phyloP scores from a whole-genome alignment of 2,888 invertebrate species.

The Temnothorax ravouxi region DNA sequence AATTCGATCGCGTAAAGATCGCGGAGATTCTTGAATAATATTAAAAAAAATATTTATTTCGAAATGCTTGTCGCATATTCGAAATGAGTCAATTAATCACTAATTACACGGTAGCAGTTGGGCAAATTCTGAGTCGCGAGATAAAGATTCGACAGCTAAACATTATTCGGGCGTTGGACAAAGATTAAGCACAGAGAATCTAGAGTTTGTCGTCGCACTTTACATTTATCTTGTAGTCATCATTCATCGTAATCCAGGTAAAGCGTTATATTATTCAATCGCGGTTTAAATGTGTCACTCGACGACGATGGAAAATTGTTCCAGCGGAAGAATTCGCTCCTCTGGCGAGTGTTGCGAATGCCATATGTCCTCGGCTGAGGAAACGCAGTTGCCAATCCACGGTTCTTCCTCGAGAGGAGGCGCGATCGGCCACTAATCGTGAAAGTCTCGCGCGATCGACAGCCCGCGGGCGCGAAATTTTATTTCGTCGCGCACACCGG shows the following conservation, averaged over 20 bases:
- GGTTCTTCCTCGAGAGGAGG: neutral
- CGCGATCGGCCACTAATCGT: conserved; percentile 9
- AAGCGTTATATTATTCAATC: neutral
- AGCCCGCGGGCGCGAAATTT: conserved; percentile 33
- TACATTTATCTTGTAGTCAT: conserved; percentile 35
- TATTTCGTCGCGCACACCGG: conserved; percentile 28
- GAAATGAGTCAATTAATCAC: neutral
- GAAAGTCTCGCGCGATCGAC: conserved; percentile 40
- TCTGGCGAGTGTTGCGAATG: neutral
- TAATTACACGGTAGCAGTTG: neutral
- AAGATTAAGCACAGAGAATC: conserved; percentile 20
- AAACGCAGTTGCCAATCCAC: neutral
- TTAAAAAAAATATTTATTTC: neutral
- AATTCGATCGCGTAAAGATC: neutral
- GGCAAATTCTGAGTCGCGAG: neutral
- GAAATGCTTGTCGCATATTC: neutral
- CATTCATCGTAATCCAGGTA: conserved; percentile 6
- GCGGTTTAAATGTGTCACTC: neutral
- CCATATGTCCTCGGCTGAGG: neutral
- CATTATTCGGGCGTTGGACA: neutral
- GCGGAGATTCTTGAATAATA: neutral
- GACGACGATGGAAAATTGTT: conserved; percentile 5
- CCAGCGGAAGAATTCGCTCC: neutral
- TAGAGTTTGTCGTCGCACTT: conserved; percentile 1
- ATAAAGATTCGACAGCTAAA: neutral